Evolutionary conservation across 2,888 invertebrate species (phyloP).

Genomic region (Pollenia angustigena): DNA sequence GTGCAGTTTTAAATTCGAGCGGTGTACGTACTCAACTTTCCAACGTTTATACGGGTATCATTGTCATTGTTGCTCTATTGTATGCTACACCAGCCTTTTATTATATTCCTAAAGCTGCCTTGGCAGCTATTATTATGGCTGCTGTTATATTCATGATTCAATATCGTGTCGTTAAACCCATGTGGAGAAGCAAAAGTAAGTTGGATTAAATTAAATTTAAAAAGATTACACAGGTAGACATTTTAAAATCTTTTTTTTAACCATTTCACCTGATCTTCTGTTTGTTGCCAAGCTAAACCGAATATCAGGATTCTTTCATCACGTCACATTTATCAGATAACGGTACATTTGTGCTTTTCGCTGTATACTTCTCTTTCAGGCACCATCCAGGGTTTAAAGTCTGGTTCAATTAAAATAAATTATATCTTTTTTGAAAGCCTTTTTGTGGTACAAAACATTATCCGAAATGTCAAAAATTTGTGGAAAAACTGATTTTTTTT

Average conservation of each 20-base stretch:
- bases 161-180: slow-evolving; percentile 92
- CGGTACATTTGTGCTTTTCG: no score
- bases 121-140: slow-evolving; percentile 95
- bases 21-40: slow-evolving; percentile 94
- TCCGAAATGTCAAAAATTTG: no score
- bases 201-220: slow-evolving; percentile 70
- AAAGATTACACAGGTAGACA: no score
- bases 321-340: no score
- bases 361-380: no score
- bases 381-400: no score
- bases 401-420: no score
- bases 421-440: no score
- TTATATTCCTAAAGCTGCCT: slow-evolving; percentile 93
- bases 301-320: no score
- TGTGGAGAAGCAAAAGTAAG: slow-evolving; percentile 96
- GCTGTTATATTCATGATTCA: slow-evolving; percentile 97
- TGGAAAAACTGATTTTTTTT: no score
- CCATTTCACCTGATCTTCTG: no score
- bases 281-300: not conserved
- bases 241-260: not conserved
- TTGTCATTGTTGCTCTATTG: slow-evolving; percentile 93
- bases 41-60: slow-evolving; percentile 91
- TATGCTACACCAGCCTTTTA: slow-evolving; percentile 95
- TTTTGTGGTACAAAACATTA: no score
- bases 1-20: slow-evolving; percentile 95